phyloP scores from a whole-genome alignment of 2,113 vertebrate genomes.

The Sitta europaea region DNA sequence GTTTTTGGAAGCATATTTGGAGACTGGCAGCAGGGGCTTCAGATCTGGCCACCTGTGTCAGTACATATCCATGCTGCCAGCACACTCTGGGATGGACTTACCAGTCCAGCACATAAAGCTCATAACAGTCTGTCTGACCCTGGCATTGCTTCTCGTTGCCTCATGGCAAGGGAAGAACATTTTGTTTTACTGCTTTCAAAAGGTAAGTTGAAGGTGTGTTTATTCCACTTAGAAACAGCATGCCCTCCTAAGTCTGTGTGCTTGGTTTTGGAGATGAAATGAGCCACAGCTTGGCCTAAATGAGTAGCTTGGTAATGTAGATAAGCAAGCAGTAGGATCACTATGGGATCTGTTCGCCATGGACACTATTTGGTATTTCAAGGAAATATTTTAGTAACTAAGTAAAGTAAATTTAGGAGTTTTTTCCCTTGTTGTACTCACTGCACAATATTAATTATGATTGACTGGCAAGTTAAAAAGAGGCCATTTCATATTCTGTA shows the following conservation, averaged over 20 bases:
- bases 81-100: neutral
- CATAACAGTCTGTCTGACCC: neutral
- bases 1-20: neutral
- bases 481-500: neutral
- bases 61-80: neutral
- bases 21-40: neutral
- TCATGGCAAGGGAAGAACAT: neutral
- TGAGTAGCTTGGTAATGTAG: neutral
- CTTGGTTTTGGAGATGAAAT: neutral
- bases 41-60: neutral
- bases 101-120: neutral
- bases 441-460: neutral
- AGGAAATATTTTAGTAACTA: neutral
- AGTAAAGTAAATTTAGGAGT: neutral
- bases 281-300: neutral
- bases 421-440: neutral
- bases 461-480: neutral
- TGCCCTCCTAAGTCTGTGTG: neutral
- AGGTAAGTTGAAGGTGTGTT: neutral
- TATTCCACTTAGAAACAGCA: neutral
- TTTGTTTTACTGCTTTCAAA: neutral
- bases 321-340: neutral
- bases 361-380: neutral
- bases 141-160: neutral
- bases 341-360: neutral